A percentile compares a stretch with the other conserved stretches of the same genome.
These are phyloP conservation scores for Nineta flava DNA, from an alignment of 2,888 invertebrate species.

Conservation along the genomic window DNA sequence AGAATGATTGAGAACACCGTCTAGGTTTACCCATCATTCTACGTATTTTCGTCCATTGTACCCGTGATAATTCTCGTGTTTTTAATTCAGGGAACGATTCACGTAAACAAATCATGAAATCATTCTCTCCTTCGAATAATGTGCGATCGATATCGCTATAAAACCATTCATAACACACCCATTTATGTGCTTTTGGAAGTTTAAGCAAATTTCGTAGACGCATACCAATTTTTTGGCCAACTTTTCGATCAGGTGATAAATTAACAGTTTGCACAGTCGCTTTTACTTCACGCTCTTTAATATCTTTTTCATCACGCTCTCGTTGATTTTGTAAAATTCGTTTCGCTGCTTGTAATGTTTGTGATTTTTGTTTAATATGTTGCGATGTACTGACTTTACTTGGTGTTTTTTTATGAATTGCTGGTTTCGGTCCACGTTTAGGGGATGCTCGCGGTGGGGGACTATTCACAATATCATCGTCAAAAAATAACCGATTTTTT, in stretches of 20 bases:
- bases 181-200: slow-evolving; percentile 95
- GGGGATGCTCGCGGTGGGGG: slow-evolving; percentile 60
- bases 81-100: slow-evolving; percentile 89
- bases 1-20: slow-evolving; percentile 86
- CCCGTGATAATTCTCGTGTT: slow-evolving; percentile 65
- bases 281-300: slow-evolving; percentile 7
- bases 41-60: slow-evolving; percentile 91
- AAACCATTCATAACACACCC: slow-evolving; percentile 99
- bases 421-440: slow-evolving; percentile 43
- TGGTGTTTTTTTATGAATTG: slow-evolving; percentile 29
- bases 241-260: slow-evolving; percentile 58
- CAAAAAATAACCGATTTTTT: slow-evolving; percentile 75
- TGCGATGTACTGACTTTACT: slow-evolving; percentile 28
- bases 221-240: slow-evolving; percentile 81
- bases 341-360: slow-evolving; percentile 20
- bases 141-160: slow-evolving; percentile 96
- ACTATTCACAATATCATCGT: slow-evolving; percentile 74
- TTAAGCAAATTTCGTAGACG: slow-evolving; percentile 83
- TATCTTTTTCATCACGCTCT: slow-evolving; percentile 20
- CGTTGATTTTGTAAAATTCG: slow-evolving; percentile 29
- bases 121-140: slow-evolving; percentile 89
- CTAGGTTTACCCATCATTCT: slow-evolving; percentile 95
- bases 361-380: slow-evolving; percentile 30
- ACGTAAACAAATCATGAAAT: slow-evolving; percentile 83
- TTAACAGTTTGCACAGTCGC: slow-evolving; percentile 12